A percentile compares a stretch with the other conserved stretches of the same genome.
These are phyloP conservation scores for Mobula birostris DNA, from an alignment of 2,113 vertebrate genomes.

Conservation along the genomic window DNA sequence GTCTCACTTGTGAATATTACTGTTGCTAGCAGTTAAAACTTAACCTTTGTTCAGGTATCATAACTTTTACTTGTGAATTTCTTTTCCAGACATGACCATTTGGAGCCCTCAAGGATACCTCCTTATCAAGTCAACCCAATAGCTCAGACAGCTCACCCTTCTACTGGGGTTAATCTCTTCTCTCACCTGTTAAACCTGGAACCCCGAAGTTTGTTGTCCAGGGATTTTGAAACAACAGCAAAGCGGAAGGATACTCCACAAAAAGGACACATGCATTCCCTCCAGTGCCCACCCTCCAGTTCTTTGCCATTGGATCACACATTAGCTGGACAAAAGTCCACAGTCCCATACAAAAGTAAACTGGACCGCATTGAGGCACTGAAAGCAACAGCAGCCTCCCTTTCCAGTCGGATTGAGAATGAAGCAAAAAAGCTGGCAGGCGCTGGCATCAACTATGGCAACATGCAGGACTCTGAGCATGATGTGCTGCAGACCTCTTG, in stretches of 20 bases:
- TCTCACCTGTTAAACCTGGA: slow-evolving; percentile 68
- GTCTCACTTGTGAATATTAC: background rate
- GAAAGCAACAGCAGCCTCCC: slow-evolving; percentile 84
- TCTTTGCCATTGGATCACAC: slow-evolving; percentile 40
- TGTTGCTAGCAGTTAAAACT: background rate
- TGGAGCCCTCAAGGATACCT: slow-evolving; percentile 59
- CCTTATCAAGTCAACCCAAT: slow-evolving; percentile 61
- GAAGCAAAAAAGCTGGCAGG: slow-evolving; percentile 82
- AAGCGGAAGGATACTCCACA: slow-evolving; percentile 47
- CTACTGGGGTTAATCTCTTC: slow-evolving; percentile 56
- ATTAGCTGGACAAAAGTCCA: slow-evolving; percentile 51
- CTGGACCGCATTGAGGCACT: slow-evolving; percentile 77
- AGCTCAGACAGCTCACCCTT: slow-evolving; percentile 46
- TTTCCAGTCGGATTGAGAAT: slow-evolving; percentile 82
- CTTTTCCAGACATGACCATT: slow-evolving; percentile 61
- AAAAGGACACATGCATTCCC: slow-evolving; percentile 46
- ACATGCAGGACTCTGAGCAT: slow-evolving; percentile 52
- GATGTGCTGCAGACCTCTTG: slow-evolving; percentile 46
- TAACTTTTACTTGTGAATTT: background rate
- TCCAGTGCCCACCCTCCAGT: slow-evolving; percentile 47
- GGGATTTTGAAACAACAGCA: slow-evolving; percentile 54
- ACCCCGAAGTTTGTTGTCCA: slow-evolving; percentile 54
- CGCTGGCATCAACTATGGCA: slow-evolving; percentile 63
- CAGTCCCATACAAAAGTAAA: slow-evolving; percentile 61
- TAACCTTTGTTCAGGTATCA: background rate